phyloP scores from a whole-genome alignment of 2,113 vertebrate genomes.

The Neodon shergylaensis region DNA sequence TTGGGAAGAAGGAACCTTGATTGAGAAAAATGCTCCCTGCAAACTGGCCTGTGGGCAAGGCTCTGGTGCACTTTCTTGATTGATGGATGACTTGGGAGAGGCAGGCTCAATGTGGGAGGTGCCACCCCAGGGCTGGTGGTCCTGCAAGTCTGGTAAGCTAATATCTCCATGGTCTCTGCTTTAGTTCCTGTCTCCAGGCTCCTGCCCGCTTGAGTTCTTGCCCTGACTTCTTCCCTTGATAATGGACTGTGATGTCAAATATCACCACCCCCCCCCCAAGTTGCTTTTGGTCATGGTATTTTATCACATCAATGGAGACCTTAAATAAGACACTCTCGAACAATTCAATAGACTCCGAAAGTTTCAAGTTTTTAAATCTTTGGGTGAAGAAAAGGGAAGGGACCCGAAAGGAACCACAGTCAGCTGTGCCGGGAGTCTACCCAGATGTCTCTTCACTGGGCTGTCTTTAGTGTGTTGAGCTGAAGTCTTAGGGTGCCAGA shows the following conservation, averaged over 20 bases:
- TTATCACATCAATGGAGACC: neutral
- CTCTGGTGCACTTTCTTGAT: neutral
- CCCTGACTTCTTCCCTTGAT: neutral
- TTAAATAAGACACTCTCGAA: neutral
- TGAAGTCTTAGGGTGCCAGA: neutral
- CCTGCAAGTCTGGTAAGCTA: neutral
- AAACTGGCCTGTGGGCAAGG: neutral
- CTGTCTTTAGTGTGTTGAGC: neutral
- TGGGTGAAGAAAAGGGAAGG: neutral
- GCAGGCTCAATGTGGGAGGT: neutral
- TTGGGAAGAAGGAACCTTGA: neutral
- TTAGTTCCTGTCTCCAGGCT: neutral
- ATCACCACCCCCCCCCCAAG: too few species aligned
- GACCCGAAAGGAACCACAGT: neutral
- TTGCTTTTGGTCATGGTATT: neutral
- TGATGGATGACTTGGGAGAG: neutral
- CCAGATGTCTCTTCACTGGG: fast-evolving
- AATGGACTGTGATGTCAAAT: neutral
- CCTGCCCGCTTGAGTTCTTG: neutral
- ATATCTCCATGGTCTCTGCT: neutral
- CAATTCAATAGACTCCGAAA: neutral
- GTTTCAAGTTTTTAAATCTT: neutral
- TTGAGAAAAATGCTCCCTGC: neutral
- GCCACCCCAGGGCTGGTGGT: neutral
- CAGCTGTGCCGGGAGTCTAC: too few species aligned